Percentiles rank a stretch among this genome's conserved stretches.
These are phyloP conservation scores for Drosophila pallidifrons DNA, from an alignment of 1,140 invertebrate genomes.

Conservation along the genomic window DNA sequence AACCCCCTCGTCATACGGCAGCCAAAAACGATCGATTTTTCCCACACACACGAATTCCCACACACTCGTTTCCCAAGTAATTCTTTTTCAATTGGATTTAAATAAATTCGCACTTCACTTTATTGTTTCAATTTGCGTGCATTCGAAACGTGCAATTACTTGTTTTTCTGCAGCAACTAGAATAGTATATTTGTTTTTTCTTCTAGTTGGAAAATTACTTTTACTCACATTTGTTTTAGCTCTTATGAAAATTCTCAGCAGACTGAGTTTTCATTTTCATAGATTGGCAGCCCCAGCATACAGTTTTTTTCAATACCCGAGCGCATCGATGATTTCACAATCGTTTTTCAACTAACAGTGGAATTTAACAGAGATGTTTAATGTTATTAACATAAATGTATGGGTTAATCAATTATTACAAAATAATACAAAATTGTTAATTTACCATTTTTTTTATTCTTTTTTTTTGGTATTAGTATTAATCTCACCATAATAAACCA, in stretches of 20 bases:
- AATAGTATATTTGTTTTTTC: conserved; percentile 27
- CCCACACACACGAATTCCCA: conserved; percentile 61
- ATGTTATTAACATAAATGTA: neutral
- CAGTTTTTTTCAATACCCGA: conserved; percentile 41
- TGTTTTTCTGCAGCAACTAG: conserved; percentile 28
- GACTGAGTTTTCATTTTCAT: conserved; percentile 45
- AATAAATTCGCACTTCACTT: neutral
- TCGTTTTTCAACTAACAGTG: conserved; percentile 7
- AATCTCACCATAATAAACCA: too few species aligned
- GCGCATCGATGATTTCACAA: conserved; percentile 26
- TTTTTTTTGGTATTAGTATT: too few species aligned
- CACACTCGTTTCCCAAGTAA: conserved; percentile 33
- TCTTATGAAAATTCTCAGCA: conserved; percentile 77
- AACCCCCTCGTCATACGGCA: conserved; percentile 39
- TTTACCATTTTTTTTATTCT: too few species aligned
- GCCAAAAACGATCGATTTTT: conserved; percentile 66
- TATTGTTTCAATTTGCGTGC: neutral
- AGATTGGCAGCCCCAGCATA: conserved; percentile 45
- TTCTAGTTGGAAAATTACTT: conserved; percentile 52
- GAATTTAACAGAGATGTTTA: conserved; percentile 4
- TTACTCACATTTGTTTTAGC: conserved; percentile 78
- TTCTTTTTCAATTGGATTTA: conserved; percentile 25
- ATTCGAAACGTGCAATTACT: neutral
- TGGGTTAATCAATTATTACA: neutral
- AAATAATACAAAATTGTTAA: neutral